Conservation (phyloP, 2,113 vertebrate genomes). For the Pogona vitticeps region DNA sequence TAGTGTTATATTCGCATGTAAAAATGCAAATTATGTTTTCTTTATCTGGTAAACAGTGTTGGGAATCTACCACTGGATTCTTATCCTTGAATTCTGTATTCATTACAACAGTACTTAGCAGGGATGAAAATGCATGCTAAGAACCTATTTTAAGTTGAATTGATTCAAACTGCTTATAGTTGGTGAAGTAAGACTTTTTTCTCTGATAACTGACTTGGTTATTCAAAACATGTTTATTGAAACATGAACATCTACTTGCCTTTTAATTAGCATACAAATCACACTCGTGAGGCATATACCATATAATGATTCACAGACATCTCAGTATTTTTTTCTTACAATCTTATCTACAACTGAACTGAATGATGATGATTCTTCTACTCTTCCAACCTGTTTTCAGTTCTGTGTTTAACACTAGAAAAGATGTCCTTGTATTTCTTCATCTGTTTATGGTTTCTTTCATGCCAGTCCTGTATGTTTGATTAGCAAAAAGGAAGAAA, state of each 20-base stretch:
- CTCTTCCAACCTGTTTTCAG: neutral
- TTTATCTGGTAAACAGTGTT: rapidly evolving
- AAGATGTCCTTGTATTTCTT: neutral
- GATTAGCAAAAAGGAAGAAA: neutral
- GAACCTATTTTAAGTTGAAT: neutral
- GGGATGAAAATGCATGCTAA: neutral
- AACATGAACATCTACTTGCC: neutral
- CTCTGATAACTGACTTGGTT: neutral
- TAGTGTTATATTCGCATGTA: neutral
- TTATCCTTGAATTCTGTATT: neutral
- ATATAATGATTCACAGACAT: slow-evolving; percentile 35
- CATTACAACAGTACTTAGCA: too few relatives aligned
- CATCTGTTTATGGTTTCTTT: neutral
- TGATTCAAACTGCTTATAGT: neutral
- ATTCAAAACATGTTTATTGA: slow-evolving; percentile 23
- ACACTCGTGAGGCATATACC: neutral
- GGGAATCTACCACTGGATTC: rapidly evolving
- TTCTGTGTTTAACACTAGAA: neutral
- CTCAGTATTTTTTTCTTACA: neutral
- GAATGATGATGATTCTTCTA: neutral
- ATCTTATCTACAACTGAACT: neutral
- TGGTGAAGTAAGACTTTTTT: neutral
- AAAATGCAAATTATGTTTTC: neutral
- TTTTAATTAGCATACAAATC: slow-evolving; percentile 43
- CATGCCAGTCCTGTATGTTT: neutral